A percentile compares a stretch with the other conserved stretches of the same genome.
Conservation (phyloP, 2,888 invertebrate species). For the Polyploca ridens region DNA sequence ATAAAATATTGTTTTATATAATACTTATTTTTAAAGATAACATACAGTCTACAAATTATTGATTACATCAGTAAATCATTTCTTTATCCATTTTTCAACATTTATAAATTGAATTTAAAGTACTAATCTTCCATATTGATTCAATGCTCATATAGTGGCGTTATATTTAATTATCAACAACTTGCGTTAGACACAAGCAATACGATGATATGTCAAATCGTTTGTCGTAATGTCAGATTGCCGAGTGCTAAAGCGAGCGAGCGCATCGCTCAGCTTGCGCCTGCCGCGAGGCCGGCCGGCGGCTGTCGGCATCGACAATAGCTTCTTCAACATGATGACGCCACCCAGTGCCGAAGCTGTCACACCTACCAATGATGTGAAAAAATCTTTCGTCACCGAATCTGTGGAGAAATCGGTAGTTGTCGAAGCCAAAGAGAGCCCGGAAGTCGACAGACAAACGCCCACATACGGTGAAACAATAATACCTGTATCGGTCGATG, state of each 20-base stretch:
- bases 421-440: slow-evolving; percentile 33
- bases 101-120: not conserved
- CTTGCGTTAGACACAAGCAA: slow-evolving; percentile 38
- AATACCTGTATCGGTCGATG: not conserved
- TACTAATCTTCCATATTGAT: not conserved
- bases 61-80: too few relatives aligned
- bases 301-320: slow-evolving; percentile 66
- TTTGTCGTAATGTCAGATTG: slow-evolving; percentile 72
- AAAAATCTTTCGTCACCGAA: slow-evolving; percentile 34
- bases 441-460: not conserved
- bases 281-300: slow-evolving; percentile 76
- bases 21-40: too few relatives aligned
- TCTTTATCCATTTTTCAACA: too few relatives aligned
- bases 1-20: too few relatives aligned
- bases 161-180: slow-evolving; percentile 4
- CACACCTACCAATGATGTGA: slow-evolving; percentile 60
- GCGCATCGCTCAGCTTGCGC: slow-evolving; percentile 72
- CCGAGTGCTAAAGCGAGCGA: slow-evolving; percentile 77
- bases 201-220: slow-evolving; percentile 28
- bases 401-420: slow-evolving; percentile 44
- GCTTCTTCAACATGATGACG: slow-evolving; percentile 71
- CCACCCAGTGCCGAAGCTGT: slow-evolving; percentile 77
- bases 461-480: slow-evolving; percentile 3
- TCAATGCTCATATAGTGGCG: not conserved
- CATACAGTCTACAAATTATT: too few relatives aligned